Base-by-base conservation (phyloP, 1,140 invertebrate genomes). In the Cydia pomonella region DNA sequence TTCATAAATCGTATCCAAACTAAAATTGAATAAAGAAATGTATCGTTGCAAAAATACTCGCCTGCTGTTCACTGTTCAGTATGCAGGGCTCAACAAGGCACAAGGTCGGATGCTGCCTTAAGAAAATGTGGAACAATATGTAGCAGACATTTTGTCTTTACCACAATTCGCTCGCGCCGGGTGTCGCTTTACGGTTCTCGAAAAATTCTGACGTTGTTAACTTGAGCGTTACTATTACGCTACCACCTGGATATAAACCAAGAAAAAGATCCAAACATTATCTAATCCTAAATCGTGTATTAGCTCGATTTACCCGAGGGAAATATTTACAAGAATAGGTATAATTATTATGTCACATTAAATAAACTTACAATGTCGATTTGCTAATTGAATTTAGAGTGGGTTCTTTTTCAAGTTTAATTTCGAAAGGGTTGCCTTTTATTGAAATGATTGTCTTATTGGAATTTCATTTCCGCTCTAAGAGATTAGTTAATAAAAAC, bases 81-180 rank as follows among this genome's bases (percentile, higher is more conserved):
- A 69, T 69, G 64, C 64, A 18, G 64, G 16, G 16, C 64, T 29
- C 16, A 33, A 9, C 5, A 29, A 33, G 29, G n/a, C 29, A 23
- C 53, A 69, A 69, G 64, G 64, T 69, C 27, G 64, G 33, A 38
- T 38, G n/a, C 64, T n/a, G 27, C 64, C 64, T 69, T 69, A n/a
- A 41, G 64, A 69, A 33, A 69, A 69, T 69, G 64, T 69, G 64
- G 64, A 69, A 33, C 64, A 29, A 69, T 69, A 41, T 69, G 64
- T 69, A 69, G 25, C 64, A 41, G n/a, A 29, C 64, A 69, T 69
- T 69, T 69, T 69, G 64, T 69, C 63, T 66, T 66, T 29, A 66
- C 25, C 63, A 66, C 63, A 66, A 33, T 29, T 66, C 25, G 9
- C 3, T n/a, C 47, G 47, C 53, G 53, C n/a, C 53, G 53, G 9